Conservation (phyloP, 2,888 invertebrate species). For the Anorthoa munda region DNA sequence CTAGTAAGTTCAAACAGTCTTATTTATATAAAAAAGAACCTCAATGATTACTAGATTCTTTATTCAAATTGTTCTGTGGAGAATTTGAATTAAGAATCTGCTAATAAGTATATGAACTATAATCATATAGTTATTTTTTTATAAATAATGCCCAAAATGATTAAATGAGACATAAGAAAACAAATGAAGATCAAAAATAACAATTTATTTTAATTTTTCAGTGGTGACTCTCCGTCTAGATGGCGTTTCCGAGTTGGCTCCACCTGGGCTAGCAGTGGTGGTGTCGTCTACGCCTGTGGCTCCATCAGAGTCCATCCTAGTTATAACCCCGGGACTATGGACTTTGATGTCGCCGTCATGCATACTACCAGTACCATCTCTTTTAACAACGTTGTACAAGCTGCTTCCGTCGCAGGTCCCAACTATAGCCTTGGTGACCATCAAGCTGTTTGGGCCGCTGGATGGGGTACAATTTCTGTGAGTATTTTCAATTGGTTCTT, state of each 20-base stretch:
- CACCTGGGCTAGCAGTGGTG: constrained; percentile 75
- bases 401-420: constrained; percentile 66
- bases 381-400: constrained; percentile 56
- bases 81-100: too few species aligned
- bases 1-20: constrained; percentile 25
- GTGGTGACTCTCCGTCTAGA: constrained; percentile 62
- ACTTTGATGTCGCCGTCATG: constrained; percentile 69
- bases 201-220: constrained; percentile 51
- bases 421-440: constrained; percentile 73
- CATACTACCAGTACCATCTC: constrained; percentile 31
- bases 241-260: constrained; percentile 79
- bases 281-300: constrained; percentile 61
- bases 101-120: too few species aligned
- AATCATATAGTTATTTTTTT: too few species aligned
- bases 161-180: background rate
- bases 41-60: too few species aligned
- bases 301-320: constrained; percentile 62
- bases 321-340: constrained; percentile 52
- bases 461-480: constrained; percentile 78
- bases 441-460: constrained; percentile 74
- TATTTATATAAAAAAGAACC: too few species aligned
- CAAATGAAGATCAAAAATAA: background rate
- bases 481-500: too few species aligned
- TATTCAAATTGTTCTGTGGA: too few species aligned
- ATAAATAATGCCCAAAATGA: too few species aligned